Conservation (phyloP, 92 coral and sea anemone species). For the Scolanthus callimorphus region DNA sequence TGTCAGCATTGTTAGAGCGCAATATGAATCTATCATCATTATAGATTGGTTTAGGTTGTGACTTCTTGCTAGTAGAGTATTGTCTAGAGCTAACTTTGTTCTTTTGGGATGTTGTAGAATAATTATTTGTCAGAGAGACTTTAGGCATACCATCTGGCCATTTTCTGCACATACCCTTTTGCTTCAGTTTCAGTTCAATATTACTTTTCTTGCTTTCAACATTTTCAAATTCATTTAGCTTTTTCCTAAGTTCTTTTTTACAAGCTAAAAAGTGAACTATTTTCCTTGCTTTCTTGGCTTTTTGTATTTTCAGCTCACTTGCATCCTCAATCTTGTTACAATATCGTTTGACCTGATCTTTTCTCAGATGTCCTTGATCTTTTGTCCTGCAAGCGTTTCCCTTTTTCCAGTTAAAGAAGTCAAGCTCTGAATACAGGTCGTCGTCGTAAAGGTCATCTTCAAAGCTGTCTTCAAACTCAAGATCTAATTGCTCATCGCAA, state of each 20-base stretch:
- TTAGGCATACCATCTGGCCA: constrained; percentile 22
- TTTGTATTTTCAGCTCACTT: background rate
- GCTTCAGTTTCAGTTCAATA: constrained; percentile 18
- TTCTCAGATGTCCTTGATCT: background rate
- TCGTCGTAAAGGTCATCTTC: constrained; percentile 1
- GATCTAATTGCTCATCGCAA: too few species aligned
- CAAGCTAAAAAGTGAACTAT: background rate
- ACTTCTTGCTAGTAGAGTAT: background rate
- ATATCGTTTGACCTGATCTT: constrained; percentile 6
- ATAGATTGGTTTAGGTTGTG: constrained; percentile 8
- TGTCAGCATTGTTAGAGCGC: constrained; percentile 31
- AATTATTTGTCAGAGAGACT: background rate
- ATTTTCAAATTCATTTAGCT: constrained; percentile 21
- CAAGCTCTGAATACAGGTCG: constrained; percentile 14
- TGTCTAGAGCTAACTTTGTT: background rate
- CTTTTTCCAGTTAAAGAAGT: constrained; percentile 40
- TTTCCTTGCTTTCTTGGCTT: background rate
- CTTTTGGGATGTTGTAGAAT: background rate
- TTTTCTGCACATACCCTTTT: constrained; percentile 7
- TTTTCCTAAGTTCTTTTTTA: background rate
- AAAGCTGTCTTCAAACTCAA: background rate
- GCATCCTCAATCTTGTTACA: background rate
- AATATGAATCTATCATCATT: constrained; percentile 36
- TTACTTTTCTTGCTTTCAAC: constrained; percentile 22
- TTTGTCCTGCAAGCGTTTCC: constrained; percentile 29